Base-by-base conservation (phyloP, 2,113 vertebrate species). In the Dipodomys spectabilis region DNA sequence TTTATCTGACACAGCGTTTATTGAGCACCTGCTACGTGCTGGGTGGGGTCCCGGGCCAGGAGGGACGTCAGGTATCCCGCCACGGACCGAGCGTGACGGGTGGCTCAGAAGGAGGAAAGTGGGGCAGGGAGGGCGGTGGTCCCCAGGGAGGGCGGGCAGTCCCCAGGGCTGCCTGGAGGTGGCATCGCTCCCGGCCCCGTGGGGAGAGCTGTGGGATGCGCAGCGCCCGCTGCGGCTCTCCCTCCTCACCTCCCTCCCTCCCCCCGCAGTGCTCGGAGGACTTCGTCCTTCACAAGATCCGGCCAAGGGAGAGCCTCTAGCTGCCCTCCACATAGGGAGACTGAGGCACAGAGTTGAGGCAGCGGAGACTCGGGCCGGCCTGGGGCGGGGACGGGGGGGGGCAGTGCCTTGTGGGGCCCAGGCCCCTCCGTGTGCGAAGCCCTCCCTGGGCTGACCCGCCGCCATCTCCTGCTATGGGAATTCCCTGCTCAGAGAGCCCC, bases 1-100 rank as follows among this genome's bases (percentile, higher is more conserved):
- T 74, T 75, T 90, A 44, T 72, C 77, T 7, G 6, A 62, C 35
- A 13, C 83, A 89, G 28, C 53, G 65, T 73, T 80, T 88, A 65
- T 71, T 92, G 91, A 91, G 77, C 53, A 86, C 82, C 67, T 80
- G 71, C 73, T 86, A 27, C 67, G 68, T 80, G 65, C 80, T 30
- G 62, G 75, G 30, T 12, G 20, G 62, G 84, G 69, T 83, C 44
- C 39, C 5, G 5, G 89, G 75, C 68, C 57, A 30, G 77, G 85
- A 84, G n/a, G 35, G 68, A 83, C 88, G 84, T 68, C 30, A 11
- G 80, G 22, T 60, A 25, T 60, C 53, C 79, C 64, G 39, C 23
- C 53, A 35, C 32, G 75, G 82, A 69, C 82, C 32, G 35, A 44
- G 69, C 49, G 44, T 53, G 90, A 79, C 65, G 86, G 71, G 68